Percentiles rank a stretch among this genome's conserved stretches.
phyloP scores from a whole-genome alignment of 2,113 vertebrate genomes.

The Muscicapa adusta region DNA sequence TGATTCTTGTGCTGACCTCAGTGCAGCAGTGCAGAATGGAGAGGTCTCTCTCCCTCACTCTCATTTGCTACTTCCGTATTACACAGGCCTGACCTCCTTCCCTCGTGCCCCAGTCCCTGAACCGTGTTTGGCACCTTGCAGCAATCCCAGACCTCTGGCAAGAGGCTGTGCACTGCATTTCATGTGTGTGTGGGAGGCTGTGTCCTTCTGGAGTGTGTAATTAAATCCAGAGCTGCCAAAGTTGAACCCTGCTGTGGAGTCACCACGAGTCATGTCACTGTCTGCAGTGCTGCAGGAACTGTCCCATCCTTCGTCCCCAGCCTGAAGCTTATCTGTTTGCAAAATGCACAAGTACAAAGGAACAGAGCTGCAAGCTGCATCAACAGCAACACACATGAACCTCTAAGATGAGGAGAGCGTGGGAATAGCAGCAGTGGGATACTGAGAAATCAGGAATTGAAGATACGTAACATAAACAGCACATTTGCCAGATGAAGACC shows the following conservation, averaged over 20 bases:
- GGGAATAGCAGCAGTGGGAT: not conserved
- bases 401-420: not conserved
- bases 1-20: not conserved
- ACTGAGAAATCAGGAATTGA: not conserved
- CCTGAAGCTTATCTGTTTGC: not conserved
- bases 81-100: not conserved
- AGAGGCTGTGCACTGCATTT: not conserved
- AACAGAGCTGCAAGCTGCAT: not conserved
- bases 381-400: fast-evolving
- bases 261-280: not conserved
- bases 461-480: not conserved
- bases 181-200: not conserved
- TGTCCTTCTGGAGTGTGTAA: not conserved
- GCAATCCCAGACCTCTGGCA: not conserved
- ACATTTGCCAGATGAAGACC: not conserved
- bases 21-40: not conserved
- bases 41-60: not conserved
- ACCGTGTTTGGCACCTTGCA: not conserved
- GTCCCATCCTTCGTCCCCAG: not conserved
- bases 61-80: not conserved
- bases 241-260: fast-evolving
- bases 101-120: not conserved
- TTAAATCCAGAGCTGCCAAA: not conserved
- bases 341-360: not conserved
- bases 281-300: not conserved